A percentile compares a stretch with the other conserved stretches of the same genome.
phyloP scores from a whole-genome alignment of 2,797 vertebrate species.

The Acanthopagrus latus region DNA sequence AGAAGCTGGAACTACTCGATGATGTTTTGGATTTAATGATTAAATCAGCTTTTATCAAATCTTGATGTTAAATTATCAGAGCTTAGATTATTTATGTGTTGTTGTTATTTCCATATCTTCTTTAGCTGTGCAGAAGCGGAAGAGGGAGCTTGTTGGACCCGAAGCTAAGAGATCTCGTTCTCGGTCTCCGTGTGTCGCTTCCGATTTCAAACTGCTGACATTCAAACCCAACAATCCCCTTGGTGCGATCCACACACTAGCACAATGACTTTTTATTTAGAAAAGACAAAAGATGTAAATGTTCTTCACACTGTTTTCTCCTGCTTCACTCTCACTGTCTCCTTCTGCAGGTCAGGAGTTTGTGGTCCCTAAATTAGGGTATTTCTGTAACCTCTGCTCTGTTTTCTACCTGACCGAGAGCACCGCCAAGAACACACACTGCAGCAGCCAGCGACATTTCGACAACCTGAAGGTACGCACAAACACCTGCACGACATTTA shows the following conservation, averaged over 20 bases:
- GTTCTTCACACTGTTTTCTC: not conserved
- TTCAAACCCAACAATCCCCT: conserved; percentile 66
- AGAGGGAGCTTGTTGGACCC: not conserved
- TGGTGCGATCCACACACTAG: conserved; percentile 42
- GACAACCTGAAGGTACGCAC: conserved; percentile 87
- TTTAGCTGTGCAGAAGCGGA: conserved; percentile 48
- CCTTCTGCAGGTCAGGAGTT: conserved; percentile 51
- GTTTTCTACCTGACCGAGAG: not conserved
- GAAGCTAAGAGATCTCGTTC: conserved; percentile 57
- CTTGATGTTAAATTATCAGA: not conserved
- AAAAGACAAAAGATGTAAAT: not conserved
- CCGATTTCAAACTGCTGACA: conserved; percentile 43
- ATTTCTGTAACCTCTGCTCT: not conserved
- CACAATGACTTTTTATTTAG: too few species aligned
- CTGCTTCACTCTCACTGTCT: not conserved
- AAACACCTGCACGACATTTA: not conserved
- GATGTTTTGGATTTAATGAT: too few species aligned
- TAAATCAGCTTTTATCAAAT: too few species aligned
- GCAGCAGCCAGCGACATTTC: conserved; percentile 86
- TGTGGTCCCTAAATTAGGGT: not conserved
- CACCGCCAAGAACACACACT: conserved; percentile 75
- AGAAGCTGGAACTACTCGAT: too few species aligned
- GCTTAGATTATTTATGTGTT: too few species aligned
- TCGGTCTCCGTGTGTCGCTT: conserved; percentile 38
- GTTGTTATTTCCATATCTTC: not conserved